Evolutionary conservation across 1,140 invertebrate species (phyloP).

Genomic region (Diachasma alloeum): DNA sequence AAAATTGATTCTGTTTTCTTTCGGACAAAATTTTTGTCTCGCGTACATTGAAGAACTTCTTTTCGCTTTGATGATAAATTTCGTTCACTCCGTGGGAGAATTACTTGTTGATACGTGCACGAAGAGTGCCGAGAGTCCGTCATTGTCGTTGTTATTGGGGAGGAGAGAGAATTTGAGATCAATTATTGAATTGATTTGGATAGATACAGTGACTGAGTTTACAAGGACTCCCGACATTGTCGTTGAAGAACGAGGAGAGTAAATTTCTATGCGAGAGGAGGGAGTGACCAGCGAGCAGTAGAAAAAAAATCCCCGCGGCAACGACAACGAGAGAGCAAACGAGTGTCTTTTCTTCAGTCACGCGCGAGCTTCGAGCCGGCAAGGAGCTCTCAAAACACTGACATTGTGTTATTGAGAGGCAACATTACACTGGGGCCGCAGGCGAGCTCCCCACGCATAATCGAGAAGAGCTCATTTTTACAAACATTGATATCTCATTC

Average conservation of each 20-base stretch:
- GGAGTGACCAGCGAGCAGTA: neutral
- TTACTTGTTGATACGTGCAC: neutral
- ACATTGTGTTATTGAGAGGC: neutral
- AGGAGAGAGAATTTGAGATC: too few relatives aligned
- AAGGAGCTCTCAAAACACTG: neutral
- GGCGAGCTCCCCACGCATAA: neutral
- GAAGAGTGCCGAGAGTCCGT: constrained; percentile 2
- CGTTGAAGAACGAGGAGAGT: neutral
- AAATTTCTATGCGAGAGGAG: constrained; percentile 1
- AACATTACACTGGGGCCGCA: neutral
- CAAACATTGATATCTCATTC: neutral
- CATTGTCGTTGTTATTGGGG: neutral
- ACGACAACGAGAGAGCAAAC: neutral
- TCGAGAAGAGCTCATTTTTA: neutral
- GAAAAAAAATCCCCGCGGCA: neutral
- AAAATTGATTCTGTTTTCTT: neutral
- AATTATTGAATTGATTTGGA: too few relatives aligned
- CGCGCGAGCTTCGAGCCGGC: constrained; percentile 2
- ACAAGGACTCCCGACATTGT: neutral
- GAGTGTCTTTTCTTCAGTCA: neutral
- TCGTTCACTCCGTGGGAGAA: neutral
- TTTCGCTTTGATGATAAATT: neutral
- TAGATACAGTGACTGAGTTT: neutral
- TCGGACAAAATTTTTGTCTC: neutral
- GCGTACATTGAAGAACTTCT: neutral